Conservation (phyloP, 2,888 invertebrate genomes). For the Heliconius sara region DNA sequence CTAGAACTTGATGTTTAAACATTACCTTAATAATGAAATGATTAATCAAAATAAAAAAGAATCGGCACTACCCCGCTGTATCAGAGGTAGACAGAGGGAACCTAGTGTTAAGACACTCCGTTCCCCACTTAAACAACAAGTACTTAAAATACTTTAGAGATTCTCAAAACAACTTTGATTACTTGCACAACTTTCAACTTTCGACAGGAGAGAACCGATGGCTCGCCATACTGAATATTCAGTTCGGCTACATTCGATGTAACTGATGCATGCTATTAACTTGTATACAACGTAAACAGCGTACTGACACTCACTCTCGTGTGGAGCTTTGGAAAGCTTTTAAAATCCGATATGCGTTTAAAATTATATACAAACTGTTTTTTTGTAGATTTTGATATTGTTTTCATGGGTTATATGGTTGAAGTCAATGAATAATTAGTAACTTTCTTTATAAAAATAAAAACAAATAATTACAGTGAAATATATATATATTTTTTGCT, state of each 20-base stretch:
- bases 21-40: no score
- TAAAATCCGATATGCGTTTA: conserved; percentile 7
- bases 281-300: conserved; percentile 24
- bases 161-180: neutral
- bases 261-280: conserved; percentile 31
- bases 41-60: no score
- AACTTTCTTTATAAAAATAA: no score
- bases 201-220: neutral
- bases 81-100: no score
- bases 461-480: no score
- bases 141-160: no score
- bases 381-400: neutral
- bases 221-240: conserved; percentile 3
- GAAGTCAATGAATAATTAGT: neutral
- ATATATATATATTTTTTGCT: no score
- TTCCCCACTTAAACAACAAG: no score
- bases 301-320: conserved; percentile 5
- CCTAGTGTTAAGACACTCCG: no score
- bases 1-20: no score
- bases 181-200: neutral
- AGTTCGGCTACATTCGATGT: conserved; percentile 13
- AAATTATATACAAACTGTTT: neutral
- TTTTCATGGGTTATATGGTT: neutral
- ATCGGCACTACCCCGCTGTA: no score
- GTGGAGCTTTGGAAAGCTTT: conserved; percentile 17